Percentiles rank a stretch among this genome's conserved stretches.
Evolutionary conservation across 2,888 invertebrate genomes (phyloP).

Genomic region (Pristionchus japonicus): DNA sequence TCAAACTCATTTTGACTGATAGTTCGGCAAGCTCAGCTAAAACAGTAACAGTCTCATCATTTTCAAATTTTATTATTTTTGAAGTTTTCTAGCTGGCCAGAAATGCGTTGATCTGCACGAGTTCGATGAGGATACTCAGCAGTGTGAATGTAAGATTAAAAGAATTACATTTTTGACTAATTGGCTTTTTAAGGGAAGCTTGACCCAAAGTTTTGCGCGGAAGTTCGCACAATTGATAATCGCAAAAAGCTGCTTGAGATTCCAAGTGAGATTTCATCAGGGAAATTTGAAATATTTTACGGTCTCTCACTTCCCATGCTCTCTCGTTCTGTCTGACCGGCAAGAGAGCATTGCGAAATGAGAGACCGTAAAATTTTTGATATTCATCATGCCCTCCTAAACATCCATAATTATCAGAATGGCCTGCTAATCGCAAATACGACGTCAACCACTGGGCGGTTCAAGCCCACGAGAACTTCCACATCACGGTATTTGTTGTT

Average conservation of each 20-base stretch:
- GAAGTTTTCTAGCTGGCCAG: not conserved
- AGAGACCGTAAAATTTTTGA: too few species aligned
- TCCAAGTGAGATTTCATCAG: not conserved
- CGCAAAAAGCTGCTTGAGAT: not conserved
- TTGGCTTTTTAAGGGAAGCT: not conserved
- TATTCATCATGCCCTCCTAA: too few species aligned
- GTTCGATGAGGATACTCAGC: not conserved
- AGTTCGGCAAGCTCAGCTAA: too few species aligned
- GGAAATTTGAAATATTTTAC: too few species aligned
- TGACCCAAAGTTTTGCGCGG: not conserved
- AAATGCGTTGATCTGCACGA: not conserved
- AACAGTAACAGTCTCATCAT: too few species aligned
- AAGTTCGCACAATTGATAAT: not conserved
- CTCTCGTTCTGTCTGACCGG: too few species aligned
- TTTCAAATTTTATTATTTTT: not conserved
- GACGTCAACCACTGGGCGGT: not conserved
- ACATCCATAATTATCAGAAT: not conserved
- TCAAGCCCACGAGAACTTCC: not conserved
- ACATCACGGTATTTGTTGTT: not conserved
- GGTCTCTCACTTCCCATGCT: too few species aligned
- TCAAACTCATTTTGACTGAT: too few species aligned
- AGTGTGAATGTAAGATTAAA: not conserved
- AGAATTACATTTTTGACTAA: not conserved
- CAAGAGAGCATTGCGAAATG: too few species aligned
- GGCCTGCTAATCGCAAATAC: not conserved